Evolutionary conservation across 53 echinoderm and acorn worm species (phyloP).

Genomic region (Paracentrotus lividus): DNA sequence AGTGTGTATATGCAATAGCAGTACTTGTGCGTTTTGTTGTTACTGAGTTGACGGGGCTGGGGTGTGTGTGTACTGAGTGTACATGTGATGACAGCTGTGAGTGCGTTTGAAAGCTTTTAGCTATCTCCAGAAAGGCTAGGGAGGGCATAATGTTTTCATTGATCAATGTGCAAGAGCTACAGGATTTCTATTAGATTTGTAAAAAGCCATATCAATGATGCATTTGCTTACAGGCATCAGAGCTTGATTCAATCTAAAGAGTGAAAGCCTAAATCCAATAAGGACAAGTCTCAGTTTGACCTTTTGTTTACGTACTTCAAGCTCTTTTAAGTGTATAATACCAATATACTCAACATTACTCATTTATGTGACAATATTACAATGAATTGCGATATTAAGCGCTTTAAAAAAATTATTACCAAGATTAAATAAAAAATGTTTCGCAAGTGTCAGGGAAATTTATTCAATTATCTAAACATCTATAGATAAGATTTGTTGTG

Average conservation of each 20-base stretch:
- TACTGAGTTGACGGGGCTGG: not conserved
- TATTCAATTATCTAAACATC: too few relatives aligned
- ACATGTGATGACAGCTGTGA: slow-evolving; percentile 6
- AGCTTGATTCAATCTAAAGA: not conserved
- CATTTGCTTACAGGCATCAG: not conserved
- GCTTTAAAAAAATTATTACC: not conserved
- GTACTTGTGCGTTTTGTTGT: not conserved
- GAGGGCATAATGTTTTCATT: not conserved
- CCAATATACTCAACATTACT: too few relatives aligned
- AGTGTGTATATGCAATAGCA: not conserved
- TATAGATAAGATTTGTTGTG: too few relatives aligned
- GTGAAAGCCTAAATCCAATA: not conserved
- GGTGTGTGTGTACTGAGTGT: not conserved
- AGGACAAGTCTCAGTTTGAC: not conserved
- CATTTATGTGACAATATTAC: too few relatives aligned
- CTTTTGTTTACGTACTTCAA: too few relatives aligned
- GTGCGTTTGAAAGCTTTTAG: not conserved
- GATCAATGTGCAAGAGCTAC: not conserved
- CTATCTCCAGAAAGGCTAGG: not conserved
- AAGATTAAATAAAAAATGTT: too few relatives aligned
- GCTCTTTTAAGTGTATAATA: not conserved
- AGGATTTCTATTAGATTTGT: slow-evolving; percentile 13
- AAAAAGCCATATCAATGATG: not conserved
- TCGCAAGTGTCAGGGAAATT: too few relatives aligned
- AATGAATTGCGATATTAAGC: too few relatives aligned